Percentiles rank a stretch among this genome's conserved stretches.
Evolutionary conservation across 2,797 vertebrate species (phyloP).

Genomic region (Chaetodon trifasciatus): DNA sequence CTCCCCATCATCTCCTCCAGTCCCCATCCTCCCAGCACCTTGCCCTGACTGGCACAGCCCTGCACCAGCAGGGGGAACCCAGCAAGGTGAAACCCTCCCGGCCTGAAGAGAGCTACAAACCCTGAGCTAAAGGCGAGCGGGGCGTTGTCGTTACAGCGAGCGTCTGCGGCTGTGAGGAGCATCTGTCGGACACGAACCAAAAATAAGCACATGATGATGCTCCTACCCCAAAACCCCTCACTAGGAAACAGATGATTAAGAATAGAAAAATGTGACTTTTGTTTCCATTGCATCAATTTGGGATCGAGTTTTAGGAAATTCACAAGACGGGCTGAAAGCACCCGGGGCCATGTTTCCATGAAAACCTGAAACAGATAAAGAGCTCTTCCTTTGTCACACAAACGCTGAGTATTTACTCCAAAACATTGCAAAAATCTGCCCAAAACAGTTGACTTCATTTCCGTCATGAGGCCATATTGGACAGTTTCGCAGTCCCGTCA

Average conservation of each 20-base stretch:
- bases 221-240: conserved; percentile 56
- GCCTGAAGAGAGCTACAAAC: conserved; percentile 25
- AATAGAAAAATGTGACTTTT: conserved; percentile 73
- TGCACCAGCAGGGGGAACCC: conserved; percentile 20
- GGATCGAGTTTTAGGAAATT: conserved; percentile 64
- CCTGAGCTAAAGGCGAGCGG: conserved; percentile 3
- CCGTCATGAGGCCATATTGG: background rate
- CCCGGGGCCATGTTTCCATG: conserved; percentile 50
- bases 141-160: conserved; percentile 45
- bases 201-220: conserved; percentile 69
- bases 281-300: conserved; percentile 66
- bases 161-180: conserved; percentile 47
- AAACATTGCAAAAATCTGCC: conserved; percentile 23
- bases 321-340: conserved; percentile 53
- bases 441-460: conserved; percentile 23
- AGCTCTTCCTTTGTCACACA: conserved; percentile 39
- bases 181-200: conserved; percentile 63
- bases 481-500: background rate
- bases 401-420: conserved; percentile 42
- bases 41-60: conserved; percentile 34
- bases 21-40: conserved; percentile 39
- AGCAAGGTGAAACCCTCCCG: conserved; percentile 22
- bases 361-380: conserved; percentile 59
- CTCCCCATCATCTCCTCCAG: conserved; percentile 16
- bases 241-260: conserved; percentile 70